A percentile compares a stretch with the other conserved stretches of the same genome.
Evolutionary conservation across 2,113 vertebrate genomes (phyloP).

Genomic region (Ptychochromis oligacanthus): DNA sequence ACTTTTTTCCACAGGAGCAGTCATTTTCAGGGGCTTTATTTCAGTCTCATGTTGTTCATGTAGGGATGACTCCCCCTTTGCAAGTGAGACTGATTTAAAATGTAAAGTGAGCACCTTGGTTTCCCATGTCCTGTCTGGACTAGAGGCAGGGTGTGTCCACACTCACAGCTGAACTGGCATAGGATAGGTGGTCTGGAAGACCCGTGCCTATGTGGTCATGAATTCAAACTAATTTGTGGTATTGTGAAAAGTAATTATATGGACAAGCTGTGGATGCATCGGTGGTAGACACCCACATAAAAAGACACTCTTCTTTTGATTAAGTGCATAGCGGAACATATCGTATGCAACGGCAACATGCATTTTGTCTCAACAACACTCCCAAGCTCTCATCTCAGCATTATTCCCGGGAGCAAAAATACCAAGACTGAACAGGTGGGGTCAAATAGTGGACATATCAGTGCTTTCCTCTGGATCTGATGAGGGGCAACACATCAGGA

Average conservation of each 20-base stretch:
- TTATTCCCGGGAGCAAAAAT: conserved; percentile 46
- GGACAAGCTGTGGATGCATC: background rate
- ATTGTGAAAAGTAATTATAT: conserved; percentile 17
- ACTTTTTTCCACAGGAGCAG: conserved; percentile 54
- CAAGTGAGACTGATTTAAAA: conserved; percentile 46
- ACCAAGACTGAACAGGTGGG: conserved; percentile 50
- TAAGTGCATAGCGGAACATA: conserved; percentile 57
- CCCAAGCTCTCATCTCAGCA: conserved; percentile 28
- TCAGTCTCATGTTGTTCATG: conserved; percentile 41
- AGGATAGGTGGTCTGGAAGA: conserved; percentile 51
- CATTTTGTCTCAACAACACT: conserved; percentile 63
- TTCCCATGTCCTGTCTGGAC: conserved; percentile 45
- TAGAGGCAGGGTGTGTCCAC: conserved; percentile 48
- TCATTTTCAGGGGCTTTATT: conserved; percentile 61
- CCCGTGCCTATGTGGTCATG: background rate
- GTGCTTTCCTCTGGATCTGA: conserved; percentile 39
- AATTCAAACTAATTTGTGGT: conserved; percentile 12
- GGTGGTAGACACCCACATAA: background rate
- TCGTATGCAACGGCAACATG: conserved; percentile 48
- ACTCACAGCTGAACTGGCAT: conserved; percentile 37
- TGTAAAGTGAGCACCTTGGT: conserved; percentile 53
- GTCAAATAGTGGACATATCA: conserved; percentile 58
- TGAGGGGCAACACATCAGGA: conserved; percentile 70
- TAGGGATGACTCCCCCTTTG: conserved; percentile 42
- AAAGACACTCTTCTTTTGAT: conserved; percentile 34